Conservation (phyloP, 2,113 vertebrate genomes). For the Cinclus cinclus region DNA sequence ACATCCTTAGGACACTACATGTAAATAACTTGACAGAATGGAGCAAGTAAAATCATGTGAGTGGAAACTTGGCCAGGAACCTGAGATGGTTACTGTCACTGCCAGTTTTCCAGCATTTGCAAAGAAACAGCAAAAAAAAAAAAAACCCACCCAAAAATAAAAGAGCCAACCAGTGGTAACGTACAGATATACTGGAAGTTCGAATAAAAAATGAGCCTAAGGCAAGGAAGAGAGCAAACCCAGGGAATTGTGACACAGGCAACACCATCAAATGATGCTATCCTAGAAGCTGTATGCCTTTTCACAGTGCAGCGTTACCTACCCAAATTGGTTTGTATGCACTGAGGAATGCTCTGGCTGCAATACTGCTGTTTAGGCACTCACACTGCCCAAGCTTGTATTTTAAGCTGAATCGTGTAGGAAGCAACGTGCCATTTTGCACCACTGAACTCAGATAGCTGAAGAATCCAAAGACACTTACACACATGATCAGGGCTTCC, state of each 20-base stretch:
- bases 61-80: background rate
- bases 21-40: background rate
- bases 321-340: background rate
- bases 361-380: background rate
- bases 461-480: accelerated
- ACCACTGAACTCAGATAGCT: background rate
- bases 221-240: background rate
- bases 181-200: accelerated
- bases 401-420: background rate
- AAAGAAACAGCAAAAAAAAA: accelerated
- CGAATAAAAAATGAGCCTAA: background rate
- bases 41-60: background rate
- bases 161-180: accelerated
- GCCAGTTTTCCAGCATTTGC: background rate
- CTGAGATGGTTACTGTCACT: background rate
- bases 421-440: accelerated
- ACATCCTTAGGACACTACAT: background rate
- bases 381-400: background rate
- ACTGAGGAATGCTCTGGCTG: background rate
- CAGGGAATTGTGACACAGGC: background rate
- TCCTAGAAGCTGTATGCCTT: accelerated
- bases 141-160: background rate
- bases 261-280: accelerated
- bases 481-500: accelerated
- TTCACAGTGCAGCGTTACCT: background rate